Evolutionary conservation across 1,140 invertebrate genomes (phyloP).

Genomic region (Diachasmimorpha longicaudata): DNA sequence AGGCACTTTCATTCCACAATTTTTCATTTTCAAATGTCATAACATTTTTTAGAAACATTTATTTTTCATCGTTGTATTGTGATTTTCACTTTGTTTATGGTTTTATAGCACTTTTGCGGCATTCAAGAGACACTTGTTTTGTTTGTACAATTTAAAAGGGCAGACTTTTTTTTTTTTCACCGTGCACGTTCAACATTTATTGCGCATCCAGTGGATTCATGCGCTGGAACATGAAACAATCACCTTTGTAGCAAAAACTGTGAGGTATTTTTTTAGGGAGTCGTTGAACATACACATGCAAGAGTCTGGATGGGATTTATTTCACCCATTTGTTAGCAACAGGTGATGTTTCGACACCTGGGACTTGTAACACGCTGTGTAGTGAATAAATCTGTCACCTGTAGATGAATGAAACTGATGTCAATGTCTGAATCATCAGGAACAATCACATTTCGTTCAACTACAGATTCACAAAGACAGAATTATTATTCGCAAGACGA

Average conservation of each 20-base stretch:
- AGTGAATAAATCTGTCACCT: neutral
- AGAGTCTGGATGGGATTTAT: neutral
- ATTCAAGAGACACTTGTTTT: neutral
- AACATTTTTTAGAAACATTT: neutral
- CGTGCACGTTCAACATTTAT: neutral
- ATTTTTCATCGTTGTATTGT: neutral
- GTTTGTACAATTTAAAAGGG: neutral
- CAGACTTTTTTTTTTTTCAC: neutral
- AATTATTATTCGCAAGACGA: constrained; percentile 2
- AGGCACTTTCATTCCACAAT: neutral
- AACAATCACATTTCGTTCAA: neutral
- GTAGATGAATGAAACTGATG: neutral
- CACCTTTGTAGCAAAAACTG: neutral
- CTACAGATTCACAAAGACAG: neutral
- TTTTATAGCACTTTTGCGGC: neutral
- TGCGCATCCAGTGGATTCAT: constrained; percentile 7
- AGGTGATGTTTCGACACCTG: neutral
- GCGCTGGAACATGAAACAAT: neutral
- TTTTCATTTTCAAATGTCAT: neutral
- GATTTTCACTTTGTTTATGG: neutral
- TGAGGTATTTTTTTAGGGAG: neutral
- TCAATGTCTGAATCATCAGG: neutral
- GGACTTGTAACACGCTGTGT: neutral
- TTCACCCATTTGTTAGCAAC: neutral
- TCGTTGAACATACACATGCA: constrained; percentile 5